Conservation (phyloP, 2,113 vertebrate genomes). For the Abramis brama region DNA sequence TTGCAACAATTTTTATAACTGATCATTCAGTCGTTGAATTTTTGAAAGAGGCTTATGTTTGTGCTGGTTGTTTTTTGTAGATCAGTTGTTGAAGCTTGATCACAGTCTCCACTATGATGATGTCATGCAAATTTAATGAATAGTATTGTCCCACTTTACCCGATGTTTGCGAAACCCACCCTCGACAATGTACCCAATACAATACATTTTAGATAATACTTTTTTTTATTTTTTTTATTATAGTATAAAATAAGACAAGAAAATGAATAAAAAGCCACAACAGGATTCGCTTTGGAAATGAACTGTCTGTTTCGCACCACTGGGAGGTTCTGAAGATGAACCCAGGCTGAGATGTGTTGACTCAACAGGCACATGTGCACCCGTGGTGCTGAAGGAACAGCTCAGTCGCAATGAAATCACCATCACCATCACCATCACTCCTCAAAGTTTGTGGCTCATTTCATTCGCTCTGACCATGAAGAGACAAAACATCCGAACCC, state of each 20-base stretch:
- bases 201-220: neutral
- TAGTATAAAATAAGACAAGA: no score
- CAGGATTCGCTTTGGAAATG: neutral
- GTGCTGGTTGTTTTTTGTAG: neutral
- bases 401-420: slow-evolving; percentile 81
- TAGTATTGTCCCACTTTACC: neutral
- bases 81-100: neutral
- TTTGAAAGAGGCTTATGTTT: neutral
- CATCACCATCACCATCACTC: slow-evolving; percentile 76
- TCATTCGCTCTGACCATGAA: slow-evolving; percentile 84
- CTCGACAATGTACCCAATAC: neutral
- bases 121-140: neutral
- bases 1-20: no score
- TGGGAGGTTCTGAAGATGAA: slow-evolving; percentile 17
- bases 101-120: neutral
- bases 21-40: neutral
- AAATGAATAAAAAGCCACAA: neutral
- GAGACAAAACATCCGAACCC: slow-evolving; percentile 93
- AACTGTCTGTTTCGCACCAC: neutral
- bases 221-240: neutral
- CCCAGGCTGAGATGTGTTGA: neutral
- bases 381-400: slow-evolving; percentile 90
- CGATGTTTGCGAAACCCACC: neutral
- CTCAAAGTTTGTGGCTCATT: slow-evolving; percentile 64
- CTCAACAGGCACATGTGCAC: slow-evolving; percentile 21